Evolutionary conservation across 2,888 invertebrate species (phyloP).

Genomic region (Calameuta pallipes): DNA sequence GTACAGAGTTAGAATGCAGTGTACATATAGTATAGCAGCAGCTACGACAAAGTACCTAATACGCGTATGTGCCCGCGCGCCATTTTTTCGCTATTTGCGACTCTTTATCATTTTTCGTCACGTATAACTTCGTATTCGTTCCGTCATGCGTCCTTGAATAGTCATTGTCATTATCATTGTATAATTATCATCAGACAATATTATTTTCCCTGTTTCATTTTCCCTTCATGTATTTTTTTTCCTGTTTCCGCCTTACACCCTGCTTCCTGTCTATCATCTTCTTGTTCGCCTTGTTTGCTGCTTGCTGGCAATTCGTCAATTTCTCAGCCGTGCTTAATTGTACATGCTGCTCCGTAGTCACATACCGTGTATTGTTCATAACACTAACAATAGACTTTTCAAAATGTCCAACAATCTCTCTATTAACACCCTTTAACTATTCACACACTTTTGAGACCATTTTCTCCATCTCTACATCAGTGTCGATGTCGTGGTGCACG

Average conservation of each 20-base stretch:
- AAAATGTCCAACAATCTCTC: slow-evolving; percentile 64
- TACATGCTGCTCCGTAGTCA: neutral
- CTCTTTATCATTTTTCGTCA: neutral
- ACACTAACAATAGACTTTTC: slow-evolving; percentile 64
- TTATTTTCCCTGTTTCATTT: slow-evolving; percentile 14
- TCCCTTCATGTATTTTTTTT: slow-evolving; percentile 3
- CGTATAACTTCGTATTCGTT: neutral
- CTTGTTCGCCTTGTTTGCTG: neutral
- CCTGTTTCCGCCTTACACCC: neutral
- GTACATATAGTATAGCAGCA: slow-evolving; percentile 50
- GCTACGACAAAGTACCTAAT: slow-evolving; percentile 44
- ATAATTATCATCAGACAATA: slow-evolving; percentile 15
- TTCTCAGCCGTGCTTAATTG: neutral
- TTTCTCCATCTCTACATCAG: slow-evolving; percentile 82
- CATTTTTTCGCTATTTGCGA: slow-evolving; percentile 28
- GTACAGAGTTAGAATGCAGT: slow-evolving; percentile 55
- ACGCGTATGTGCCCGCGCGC: slow-evolving; percentile 28
- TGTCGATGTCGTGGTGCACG: slow-evolving; percentile 69
- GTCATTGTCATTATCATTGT: slow-evolving; percentile 29
- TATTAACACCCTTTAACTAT: slow-evolving; percentile 66
- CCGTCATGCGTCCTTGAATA: slow-evolving; percentile 2
- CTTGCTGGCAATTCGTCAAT: neutral
- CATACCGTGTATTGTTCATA: slow-evolving; percentile 30
- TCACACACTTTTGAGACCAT: slow-evolving; percentile 78
- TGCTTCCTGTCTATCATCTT: neutral